Conservation (phyloP, 2,888 invertebrate species). For the Ashinkailepas kermadecensis region DNA sequence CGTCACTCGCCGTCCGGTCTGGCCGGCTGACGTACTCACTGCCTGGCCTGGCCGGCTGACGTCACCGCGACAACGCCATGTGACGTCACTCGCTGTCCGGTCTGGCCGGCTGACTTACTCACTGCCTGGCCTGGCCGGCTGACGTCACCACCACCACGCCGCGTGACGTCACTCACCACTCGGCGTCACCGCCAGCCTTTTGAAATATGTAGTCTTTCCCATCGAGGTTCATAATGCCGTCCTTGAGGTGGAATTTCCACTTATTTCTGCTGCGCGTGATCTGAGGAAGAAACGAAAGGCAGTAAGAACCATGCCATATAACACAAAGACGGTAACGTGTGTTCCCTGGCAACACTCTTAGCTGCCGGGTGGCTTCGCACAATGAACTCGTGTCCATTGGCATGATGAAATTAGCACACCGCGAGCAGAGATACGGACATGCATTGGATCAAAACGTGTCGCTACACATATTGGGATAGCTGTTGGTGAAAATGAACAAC, state of each 20-base stretch:
- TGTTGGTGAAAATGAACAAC: too few species aligned
- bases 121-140: background rate
- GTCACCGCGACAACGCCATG: too few species aligned
- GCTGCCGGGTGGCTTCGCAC: too few species aligned
- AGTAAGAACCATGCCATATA: too few species aligned
- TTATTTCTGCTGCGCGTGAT: conserved; percentile 96
- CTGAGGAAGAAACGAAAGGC: conserved; percentile 45
- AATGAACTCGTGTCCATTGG: too few species aligned
- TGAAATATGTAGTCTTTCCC: conserved; percentile 99
- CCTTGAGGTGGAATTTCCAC: conserved; percentile 99
- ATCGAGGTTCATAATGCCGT: conserved; percentile 98
- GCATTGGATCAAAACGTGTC: too few species aligned
- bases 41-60: background rate
- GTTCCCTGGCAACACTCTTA: too few species aligned
- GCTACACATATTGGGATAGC: too few species aligned
- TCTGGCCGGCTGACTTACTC: conserved; percentile 75
- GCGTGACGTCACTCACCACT: conserved; percentile 61
- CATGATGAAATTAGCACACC: too few species aligned
- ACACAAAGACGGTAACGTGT: too few species aligned
- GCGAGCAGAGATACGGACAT: too few species aligned
- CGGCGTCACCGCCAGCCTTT: conserved; percentile 97
- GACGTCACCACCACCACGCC: conserved; percentile 45
- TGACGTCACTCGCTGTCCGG: background rate
- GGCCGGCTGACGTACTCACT: background rate
- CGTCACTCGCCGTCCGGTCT: background rate